Conservation (phyloP, 2,797 vertebrate species). For the Sphaeramia orbicularis region DNA sequence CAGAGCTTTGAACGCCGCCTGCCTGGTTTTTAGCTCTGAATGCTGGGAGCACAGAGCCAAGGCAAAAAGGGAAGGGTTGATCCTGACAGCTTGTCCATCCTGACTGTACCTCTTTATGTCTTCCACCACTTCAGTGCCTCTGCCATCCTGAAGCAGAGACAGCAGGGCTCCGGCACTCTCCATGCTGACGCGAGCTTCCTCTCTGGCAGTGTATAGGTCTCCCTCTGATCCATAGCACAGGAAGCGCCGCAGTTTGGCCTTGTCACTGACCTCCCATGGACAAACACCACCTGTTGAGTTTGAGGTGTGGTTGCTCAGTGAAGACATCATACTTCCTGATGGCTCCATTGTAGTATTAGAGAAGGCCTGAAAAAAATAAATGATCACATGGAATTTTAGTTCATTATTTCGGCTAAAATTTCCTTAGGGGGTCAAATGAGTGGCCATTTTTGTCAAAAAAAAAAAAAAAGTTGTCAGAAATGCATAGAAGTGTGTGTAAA, state of each 20-base stretch:
- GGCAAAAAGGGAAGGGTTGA: conserved; percentile 88
- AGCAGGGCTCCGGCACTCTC: conserved; percentile 84
- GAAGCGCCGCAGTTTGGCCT: conserved; percentile 88
- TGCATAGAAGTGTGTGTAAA: no score
- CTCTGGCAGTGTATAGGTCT: conserved; percentile 84
- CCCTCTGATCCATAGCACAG: conserved; percentile 92
- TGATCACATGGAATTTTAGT: not conserved
- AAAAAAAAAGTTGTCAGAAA: no score
- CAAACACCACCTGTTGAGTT: conserved; percentile 67
- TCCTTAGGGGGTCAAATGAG: no score
- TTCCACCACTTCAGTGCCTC: conserved; percentile 90
- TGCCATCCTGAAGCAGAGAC: conserved; percentile 90
- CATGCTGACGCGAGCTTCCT: conserved; percentile 83
- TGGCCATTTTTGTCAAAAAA: no score
- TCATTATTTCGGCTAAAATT: not conserved
- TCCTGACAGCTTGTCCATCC: conserved; percentile 84
- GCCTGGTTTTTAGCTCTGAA: conserved; percentile 89
- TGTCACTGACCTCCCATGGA: conserved; percentile 85
- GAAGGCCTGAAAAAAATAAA: conserved; percentile 41
- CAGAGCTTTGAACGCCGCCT: conserved; percentile 90
- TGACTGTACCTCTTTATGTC: conserved; percentile 88
- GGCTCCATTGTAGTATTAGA: conserved; percentile 82
- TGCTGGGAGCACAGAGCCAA: conserved; percentile 94
- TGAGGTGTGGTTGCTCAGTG: conserved; percentile 68
- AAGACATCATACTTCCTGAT: conserved; percentile 48